A percentile compares a stretch with the other conserved stretches of the same genome.
phyloP scores from a whole-genome alignment of 92 coral and sea anemone genomes.

The Zoanthus sociatus region DNA sequence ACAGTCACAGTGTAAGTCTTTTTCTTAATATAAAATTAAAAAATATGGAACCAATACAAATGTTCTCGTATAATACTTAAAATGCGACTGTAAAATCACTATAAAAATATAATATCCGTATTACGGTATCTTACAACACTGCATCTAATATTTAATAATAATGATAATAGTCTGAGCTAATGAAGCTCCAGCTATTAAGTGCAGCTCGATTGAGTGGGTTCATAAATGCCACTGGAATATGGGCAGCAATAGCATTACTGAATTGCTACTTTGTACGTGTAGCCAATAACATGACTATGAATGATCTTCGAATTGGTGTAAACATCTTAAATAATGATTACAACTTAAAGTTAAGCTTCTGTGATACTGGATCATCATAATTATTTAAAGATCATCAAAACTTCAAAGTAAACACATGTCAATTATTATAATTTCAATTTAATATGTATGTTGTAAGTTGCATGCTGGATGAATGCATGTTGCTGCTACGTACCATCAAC shows the following conservation, averaged over 20 bases:
- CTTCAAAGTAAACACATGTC: no score
- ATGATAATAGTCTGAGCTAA: background rate
- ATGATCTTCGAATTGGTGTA: background rate
- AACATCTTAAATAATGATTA: background rate
- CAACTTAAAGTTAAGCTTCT: no score
- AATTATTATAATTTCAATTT: no score
- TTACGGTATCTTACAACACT: background rate
- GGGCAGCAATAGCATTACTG: background rate
- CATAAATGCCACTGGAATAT: background rate
- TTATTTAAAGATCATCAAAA: no score
- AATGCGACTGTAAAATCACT: background rate
- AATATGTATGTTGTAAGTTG: background rate
- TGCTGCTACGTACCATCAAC: conserved; percentile 75
- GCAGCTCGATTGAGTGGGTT: background rate
- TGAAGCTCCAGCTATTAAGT: background rate
- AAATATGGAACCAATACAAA: no score
- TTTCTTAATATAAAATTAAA: no score
- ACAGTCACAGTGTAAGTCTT: no score
- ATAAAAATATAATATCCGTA: background rate
- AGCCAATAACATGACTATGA: background rate
- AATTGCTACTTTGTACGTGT: background rate
- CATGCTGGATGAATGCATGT: background rate
- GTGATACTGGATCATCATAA: no score
- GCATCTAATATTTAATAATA: background rate
- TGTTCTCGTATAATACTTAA: no score